Conservation (phyloP, 2,888 invertebrate species). For the Brenthis hecate region DNA sequence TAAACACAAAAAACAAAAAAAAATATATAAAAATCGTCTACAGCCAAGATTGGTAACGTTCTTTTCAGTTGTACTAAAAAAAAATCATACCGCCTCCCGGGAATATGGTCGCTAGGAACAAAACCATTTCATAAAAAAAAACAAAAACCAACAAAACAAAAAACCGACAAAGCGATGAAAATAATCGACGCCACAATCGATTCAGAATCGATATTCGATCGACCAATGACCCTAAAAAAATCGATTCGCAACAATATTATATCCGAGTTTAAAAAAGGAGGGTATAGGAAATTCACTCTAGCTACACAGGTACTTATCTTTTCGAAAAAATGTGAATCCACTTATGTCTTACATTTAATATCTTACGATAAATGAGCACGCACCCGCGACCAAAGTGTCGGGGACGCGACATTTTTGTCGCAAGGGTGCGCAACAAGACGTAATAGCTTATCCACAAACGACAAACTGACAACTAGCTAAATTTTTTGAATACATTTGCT, state of each 20-base stretch:
- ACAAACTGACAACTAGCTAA: constrained; percentile 74
- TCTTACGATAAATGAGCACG: constrained; percentile 62
- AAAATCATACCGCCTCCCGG: constrained; percentile 63
- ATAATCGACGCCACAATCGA: constrained; percentile 18
- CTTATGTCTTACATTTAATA: constrained; percentile 70
- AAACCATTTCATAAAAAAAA: constrained; percentile 39
- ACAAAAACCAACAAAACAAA: constrained; percentile 22
- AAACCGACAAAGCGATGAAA: constrained; percentile 32
- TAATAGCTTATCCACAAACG: constrained; percentile 59
- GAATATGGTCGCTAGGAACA: constrained; percentile 44
- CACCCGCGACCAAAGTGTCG: constrained; percentile 42
- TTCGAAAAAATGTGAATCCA: constrained; percentile 51
- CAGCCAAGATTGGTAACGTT: constrained; percentile 68
- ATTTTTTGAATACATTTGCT: constrained; percentile 72
- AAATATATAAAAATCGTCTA: constrained; percentile 49
- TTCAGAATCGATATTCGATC: constrained; percentile 32
- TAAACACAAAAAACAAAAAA: constrained; percentile 53
- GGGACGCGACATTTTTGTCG: constrained; percentile 20
- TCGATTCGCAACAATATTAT: constrained; percentile 58
- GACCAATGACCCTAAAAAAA: constrained; percentile 41
- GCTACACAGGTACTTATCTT: constrained; percentile 74
- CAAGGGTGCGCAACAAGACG: constrained; percentile 40
- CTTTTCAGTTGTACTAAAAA: constrained; percentile 50
- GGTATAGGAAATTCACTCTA: constrained; percentile 73
- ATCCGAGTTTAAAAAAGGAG: constrained; percentile 57